phyloP scores from a whole-genome alignment of 2,113 vertebrate species.

The Oostethus manadensis region DNA sequence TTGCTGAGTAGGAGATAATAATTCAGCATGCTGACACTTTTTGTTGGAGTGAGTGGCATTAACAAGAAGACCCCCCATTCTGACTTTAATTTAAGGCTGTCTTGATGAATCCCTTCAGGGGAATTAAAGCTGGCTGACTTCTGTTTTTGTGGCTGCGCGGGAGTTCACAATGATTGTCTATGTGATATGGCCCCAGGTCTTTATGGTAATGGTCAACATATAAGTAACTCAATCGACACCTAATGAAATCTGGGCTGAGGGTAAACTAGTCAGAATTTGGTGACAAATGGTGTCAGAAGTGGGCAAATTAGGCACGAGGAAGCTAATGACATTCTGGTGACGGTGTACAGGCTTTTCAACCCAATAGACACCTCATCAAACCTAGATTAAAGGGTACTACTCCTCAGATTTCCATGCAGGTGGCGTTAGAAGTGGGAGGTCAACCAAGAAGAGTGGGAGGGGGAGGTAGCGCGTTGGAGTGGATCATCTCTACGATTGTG shows the following conservation, averaged over 20 bases:
- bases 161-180: not conserved
- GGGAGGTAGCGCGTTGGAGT: too few species aligned
- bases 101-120: not conserved
- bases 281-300: too few species aligned
- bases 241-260: not conserved
- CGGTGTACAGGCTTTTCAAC: not conserved
- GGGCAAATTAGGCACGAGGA: too few species aligned
- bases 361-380: not conserved
- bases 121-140: slow-evolving; percentile 1
- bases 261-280: not conserved
- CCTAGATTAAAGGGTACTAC: not conserved
- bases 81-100: not conserved
- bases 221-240: not conserved
- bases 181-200: not conserved
- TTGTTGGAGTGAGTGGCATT: slow-evolving; percentile 5
- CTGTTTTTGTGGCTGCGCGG: not conserved
- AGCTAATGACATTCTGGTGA: not conserved
- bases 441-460: too few species aligned
- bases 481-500: too few species aligned
- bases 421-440: too few species aligned
- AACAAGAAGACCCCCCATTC: slow-evolving; percentile 19
- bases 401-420: not conserved
- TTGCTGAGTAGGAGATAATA: slow-evolving; percentile 20
- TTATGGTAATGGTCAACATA: too few species aligned
- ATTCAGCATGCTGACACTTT: slow-evolving; percentile 19